Conservation (phyloP, 2,113 vertebrate genomes). For the Corythoichthys intestinalis region DNA sequence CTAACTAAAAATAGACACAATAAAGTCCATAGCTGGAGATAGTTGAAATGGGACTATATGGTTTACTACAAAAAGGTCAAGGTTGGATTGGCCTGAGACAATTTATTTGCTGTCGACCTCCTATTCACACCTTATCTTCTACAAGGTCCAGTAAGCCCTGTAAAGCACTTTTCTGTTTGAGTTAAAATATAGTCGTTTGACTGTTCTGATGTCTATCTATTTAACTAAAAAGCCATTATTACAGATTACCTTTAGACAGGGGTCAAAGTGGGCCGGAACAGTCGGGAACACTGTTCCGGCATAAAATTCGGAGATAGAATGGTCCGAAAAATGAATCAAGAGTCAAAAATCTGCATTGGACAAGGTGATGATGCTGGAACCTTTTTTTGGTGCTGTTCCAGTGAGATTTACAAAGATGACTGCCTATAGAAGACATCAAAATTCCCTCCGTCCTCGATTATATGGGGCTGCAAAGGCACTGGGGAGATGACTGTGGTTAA, state of each 20-base stretch:
- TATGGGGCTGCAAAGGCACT: too few relatives aligned
- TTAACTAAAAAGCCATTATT: not conserved
- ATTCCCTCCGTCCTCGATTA: too few relatives aligned
- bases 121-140: constrained; percentile 2
- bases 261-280: too few relatives aligned
- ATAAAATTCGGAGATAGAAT: not conserved
- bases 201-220: not conserved
- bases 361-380: too few relatives aligned
- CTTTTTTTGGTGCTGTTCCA: too few relatives aligned
- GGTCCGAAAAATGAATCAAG: not conserved
- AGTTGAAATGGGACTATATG: not conserved
- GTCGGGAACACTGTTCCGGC: too few relatives aligned
- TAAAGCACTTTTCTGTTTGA: not conserved
- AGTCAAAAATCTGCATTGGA: too few relatives aligned
- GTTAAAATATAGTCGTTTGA: not conserved
- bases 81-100: constrained; percentile 3
- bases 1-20: not conserved
- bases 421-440: too few relatives aligned
- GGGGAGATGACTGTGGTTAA: too few relatives aligned
- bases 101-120: not conserved
- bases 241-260: too few relatives aligned
- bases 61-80: constrained; percentile 4
- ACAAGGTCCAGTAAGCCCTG: not conserved
- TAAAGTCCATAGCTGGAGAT: not conserved
- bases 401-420: too few relatives aligned